Evolutionary conservation across 2,113 vertebrate species (phyloP).

Genomic region (Gobio gobio): DNA sequence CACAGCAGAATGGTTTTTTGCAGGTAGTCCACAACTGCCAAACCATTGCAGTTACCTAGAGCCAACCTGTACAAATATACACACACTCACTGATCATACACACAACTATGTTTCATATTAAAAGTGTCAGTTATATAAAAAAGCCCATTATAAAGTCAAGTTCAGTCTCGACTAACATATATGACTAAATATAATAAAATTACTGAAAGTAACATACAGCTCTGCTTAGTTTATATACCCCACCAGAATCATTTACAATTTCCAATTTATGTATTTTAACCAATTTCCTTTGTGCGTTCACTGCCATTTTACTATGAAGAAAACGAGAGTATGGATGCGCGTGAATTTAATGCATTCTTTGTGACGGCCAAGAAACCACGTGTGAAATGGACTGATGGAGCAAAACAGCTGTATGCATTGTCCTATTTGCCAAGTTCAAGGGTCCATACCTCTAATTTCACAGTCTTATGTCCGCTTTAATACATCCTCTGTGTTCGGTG

Average conservation of each 20-base stretch:
- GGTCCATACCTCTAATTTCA: too few species aligned
- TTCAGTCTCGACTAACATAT: not conserved
- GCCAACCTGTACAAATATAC: constrained; percentile 81
- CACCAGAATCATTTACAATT: not conserved
- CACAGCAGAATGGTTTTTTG: constrained; percentile 93
- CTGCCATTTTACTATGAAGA: too few species aligned
- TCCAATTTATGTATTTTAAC: too few species aligned
- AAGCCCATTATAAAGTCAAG: constrained; percentile 11
- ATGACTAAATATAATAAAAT: not conserved
- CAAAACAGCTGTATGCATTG: too few species aligned
- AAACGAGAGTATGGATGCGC: too few species aligned
- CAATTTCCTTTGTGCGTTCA: too few species aligned
- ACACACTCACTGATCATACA: constrained; percentile 44
- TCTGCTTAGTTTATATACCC: not conserved
- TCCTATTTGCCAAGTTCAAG: too few species aligned
- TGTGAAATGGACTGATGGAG: too few species aligned
- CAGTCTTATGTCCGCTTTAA: too few species aligned
- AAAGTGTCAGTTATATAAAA: constrained; percentile 41
- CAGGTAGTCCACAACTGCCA: constrained; percentile 94
- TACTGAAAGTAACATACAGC: not conserved
- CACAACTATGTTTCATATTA: not conserved
- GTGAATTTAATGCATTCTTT: too few species aligned
- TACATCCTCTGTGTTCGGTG: too few species aligned
- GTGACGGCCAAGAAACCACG: too few species aligned
- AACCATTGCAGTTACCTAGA: constrained; percentile 92